These are phyloP conservation scores for Simalia tracyae DNA, from an alignment of 2,797 vertebrate genomes.

Conservation along the genomic window DNA sequence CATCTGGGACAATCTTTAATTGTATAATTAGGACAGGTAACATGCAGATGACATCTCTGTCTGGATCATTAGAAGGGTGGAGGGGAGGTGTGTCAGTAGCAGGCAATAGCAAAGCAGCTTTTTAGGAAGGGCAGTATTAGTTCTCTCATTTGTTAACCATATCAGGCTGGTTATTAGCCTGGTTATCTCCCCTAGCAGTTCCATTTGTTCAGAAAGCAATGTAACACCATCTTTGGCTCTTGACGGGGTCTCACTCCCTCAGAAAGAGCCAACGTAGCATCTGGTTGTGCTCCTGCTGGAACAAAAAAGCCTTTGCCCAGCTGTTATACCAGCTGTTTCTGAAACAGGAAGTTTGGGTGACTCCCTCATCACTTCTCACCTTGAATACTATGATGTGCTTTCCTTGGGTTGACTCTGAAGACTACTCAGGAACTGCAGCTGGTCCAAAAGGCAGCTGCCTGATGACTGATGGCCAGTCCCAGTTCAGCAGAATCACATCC, in stretches of 20 bases:
- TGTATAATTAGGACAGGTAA: background rate
- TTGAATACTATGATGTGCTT: background rate
- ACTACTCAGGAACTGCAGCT: background rate
- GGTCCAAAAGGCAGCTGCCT: background rate
- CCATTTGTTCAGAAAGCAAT: background rate
- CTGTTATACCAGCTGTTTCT: background rate
- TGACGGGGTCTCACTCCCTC: background rate
- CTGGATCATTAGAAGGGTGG: background rate
- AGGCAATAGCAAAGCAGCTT: background rate
- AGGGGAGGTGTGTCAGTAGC: background rate
- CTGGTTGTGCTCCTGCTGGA: background rate
- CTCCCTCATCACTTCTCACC: background rate
- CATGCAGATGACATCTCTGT: background rate
- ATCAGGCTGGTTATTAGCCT: background rate
- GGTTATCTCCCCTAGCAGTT: background rate
- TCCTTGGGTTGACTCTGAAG: background rate
- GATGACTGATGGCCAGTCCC: background rate
- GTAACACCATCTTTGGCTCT: background rate
- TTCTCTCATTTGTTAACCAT: background rate
- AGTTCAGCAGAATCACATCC: background rate
- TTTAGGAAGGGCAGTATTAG: background rate
- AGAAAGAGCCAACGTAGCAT: background rate
- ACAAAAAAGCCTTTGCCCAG: background rate
- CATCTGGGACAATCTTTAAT: background rate
- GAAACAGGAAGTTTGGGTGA: background rate